Evolutionary conservation across 2,888 invertebrate genomes (phyloP), one percentile per base, ranked within the genome.

Genomic region (Tubiluchus corallicola): DNA sequence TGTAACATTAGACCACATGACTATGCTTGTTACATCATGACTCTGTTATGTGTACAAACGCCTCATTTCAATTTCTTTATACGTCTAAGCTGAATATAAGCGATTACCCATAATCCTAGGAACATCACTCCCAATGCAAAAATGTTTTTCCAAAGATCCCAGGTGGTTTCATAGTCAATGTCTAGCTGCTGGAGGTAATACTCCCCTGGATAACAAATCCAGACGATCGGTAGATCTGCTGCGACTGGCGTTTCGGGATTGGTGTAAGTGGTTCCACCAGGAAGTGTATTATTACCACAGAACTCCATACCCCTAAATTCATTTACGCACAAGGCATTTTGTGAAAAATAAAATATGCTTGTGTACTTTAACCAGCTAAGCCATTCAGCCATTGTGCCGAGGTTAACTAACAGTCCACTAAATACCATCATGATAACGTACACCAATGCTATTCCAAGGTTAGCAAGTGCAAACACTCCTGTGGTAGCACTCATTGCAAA

Each of bases 391-490:
- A 63, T 52, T 9, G 58, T 52, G 9, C 54, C 53, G 37, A 63
- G 48, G 45, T 62, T 60, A 20, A 63, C 58, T 40, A 63, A 51
- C n/a, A 62, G 51, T 3, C 62, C 62, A 51, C 61, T 58, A 50
- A 62, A 63, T 29, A 63, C 60, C 63, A 63, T 63, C 61, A 62
- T 62, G 45, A 62, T 56, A n/a, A 62, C 61, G 49, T 56, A 62
- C 44, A 45, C 42, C 41, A 62, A 52, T 4, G 60, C 59, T 40
- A 60, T 54, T 29, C 57, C 52, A 3, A 61, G 49, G 50, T 60
- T 62, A 39, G 61, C 63, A 3, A 63, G 50, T 40, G 60, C 60
- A 49, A 60, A 57, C 19, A 60, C 57, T 21, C 51, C 47, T 19
- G 61, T 56, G 15, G 53, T 50, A 5, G 61, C 59, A 47, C 59